phyloP scores from a whole-genome alignment of 2,888 invertebrate genomes.

The Conchocele bisecta region DNA sequence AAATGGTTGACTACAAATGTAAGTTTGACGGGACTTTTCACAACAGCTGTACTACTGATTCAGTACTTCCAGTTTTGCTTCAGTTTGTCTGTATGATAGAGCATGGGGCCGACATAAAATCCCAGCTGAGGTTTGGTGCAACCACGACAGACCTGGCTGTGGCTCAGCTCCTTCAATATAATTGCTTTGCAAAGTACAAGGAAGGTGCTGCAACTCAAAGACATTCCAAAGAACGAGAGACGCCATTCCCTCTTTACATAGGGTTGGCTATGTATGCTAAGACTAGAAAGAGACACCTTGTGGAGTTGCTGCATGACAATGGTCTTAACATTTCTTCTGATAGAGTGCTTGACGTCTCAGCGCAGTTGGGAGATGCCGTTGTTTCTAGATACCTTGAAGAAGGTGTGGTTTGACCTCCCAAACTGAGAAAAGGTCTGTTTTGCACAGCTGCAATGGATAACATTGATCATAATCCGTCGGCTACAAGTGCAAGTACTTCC shows the following conservation, averaged over 20 bases:
- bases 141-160: constrained; percentile 16
- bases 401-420: constrained; percentile 45
- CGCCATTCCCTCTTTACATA: constrained; percentile 17
- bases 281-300: constrained; percentile 51
- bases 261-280: constrained; percentile 46
- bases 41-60: constrained; percentile 25
- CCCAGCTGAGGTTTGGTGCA: constrained; percentile 15
- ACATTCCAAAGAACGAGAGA: constrained; percentile 28
- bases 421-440: constrained; percentile 54
- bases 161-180: constrained; percentile 29
- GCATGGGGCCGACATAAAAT: constrained; percentile 31
- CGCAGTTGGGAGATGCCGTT: constrained; percentile 52
- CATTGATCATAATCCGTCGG: constrained; percentile 61
- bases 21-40: constrained; percentile 40
- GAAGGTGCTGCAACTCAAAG: constrained; percentile 16
- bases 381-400: constrained; percentile 41
- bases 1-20: constrained; percentile 31
- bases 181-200: constrained; percentile 26
- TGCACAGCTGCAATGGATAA: constrained; percentile 63
- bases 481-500: constrained; percentile 43
- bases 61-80: constrained; percentile 16
- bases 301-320: constrained; percentile 33
- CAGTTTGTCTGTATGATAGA: constrained; percentile 41
- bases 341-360: constrained; percentile 63
- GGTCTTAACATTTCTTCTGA: constrained; percentile 63